Base-by-base conservation (phyloP, 2,113 vertebrate genomes). In the Hippocampus mohnikei region DNA sequence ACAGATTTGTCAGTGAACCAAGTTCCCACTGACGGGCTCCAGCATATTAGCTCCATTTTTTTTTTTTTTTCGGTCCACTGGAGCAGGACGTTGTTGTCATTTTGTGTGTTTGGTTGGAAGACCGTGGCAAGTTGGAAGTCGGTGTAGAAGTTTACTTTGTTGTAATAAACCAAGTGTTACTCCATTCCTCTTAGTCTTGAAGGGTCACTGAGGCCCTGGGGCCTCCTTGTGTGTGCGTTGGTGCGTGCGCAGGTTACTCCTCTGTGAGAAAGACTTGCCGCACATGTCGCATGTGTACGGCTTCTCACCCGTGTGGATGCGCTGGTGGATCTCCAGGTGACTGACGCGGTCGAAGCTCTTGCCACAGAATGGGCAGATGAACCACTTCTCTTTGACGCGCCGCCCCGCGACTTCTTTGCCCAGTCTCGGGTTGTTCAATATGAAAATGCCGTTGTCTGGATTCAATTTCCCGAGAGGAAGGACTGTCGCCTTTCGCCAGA, bases 281-380 rank as follows among this genome's bases (percentile, higher is more conserved):
- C 92, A 93, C 0, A 67, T 81, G 0, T 77, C 58, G 21, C 92
- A 93, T 0, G 78, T 81, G 85, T 88, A 93, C 11, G 92, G 92
- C 37, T 92, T 91, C 86, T 93, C 92, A 1, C 92, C 92, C 0
- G 92, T 93, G 86, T 93, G 92, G 25, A 91, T 91, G 1, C 92
- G 79, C 81, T 89, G 90, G 83, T 93, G 92, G 37, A 93, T 93
- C 83, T 93, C 88, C 52, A 93, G 87, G 46, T 93, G 92, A 80
- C 92, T 92, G 80, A 89, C 70, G 1, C 92, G 92, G 48, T 93
- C 92, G 1, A 93, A 93, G 76, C 92, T 93, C 20, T 93, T 93
- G 23, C 92, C 92, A 0, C 92, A 93, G 81, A 89, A 92, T 0
- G 88, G 89, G 53, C 92, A 93, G 59, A 92, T 92, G 80, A 88